A percentile compares a stretch with the other conserved stretches of the same genome.
Evolutionary conservation across 2,113 vertebrate species (phyloP).

Genomic region (Datnioides undecimradiatus): DNA sequence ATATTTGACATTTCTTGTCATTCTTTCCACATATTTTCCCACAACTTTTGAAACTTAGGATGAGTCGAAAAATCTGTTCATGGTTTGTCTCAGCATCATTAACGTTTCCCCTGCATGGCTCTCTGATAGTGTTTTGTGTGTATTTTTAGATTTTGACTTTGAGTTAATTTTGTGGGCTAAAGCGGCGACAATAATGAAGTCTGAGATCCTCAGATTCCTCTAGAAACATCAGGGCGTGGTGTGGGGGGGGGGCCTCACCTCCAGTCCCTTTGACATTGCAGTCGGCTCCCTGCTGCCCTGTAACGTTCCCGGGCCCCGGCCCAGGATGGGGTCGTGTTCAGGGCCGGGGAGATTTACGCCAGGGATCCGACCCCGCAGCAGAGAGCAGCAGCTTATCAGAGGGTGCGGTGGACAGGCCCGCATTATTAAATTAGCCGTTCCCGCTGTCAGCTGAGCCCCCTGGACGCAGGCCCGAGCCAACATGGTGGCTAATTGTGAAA

Average conservation of each 20-base stretch:
- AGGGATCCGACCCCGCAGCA: constrained; percentile 49
- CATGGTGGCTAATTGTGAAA: constrained; percentile 60
- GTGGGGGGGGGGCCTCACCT: background rate
- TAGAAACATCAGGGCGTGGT: background rate
- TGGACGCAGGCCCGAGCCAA: constrained; percentile 55
- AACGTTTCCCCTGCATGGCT: background rate
- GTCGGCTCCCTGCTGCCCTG: constrained; percentile 37
- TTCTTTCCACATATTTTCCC: background rate
- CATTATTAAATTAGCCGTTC: constrained; percentile 74
- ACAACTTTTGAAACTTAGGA: background rate
- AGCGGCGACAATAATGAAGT: background rate
- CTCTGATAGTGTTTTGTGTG: background rate
- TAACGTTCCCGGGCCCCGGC: constrained; percentile 29
- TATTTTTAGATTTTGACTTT: background rate
- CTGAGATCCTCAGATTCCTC: constrained; percentile 27
- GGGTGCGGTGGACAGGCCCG: constrained; percentile 50
- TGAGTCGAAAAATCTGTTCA: background rate
- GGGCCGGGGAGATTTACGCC: constrained; percentile 57
- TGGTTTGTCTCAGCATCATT: background rate
- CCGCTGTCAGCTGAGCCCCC: constrained; percentile 71
- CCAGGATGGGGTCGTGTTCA: constrained; percentile 53
- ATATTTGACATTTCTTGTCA: background rate
- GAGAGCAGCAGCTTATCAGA: constrained; percentile 67
- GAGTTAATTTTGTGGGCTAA: background rate
- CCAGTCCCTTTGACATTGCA: background rate